These are phyloP conservation scores for Sanderia malayensis DNA, from an alignment of 30 jellyfish, hydroid and myxozoan genomes.

Conservation along the genomic window DNA sequence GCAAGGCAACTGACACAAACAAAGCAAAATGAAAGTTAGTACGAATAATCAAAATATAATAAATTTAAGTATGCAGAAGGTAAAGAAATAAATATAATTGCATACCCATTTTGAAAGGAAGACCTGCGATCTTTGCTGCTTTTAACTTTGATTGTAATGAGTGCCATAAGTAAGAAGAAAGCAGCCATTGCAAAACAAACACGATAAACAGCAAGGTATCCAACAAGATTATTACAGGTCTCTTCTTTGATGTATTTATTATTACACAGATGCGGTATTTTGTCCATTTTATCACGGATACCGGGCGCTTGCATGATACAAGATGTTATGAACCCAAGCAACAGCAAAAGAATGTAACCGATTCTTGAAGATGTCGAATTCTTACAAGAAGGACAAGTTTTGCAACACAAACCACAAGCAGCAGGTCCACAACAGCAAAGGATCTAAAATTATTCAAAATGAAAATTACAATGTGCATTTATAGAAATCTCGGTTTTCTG, in stretches of 20 bases:
- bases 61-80: no score
- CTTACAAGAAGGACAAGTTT: constrained; percentile 87
- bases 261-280: constrained; percentile 76
- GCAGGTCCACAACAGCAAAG: constrained; percentile 97
- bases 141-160: constrained; percentile 63
- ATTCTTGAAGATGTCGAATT: constrained; percentile 81
- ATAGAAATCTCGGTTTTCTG: no score
- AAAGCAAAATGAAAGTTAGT: no score
- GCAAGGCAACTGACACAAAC: no score
- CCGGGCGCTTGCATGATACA: constrained; percentile 92
- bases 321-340: constrained; percentile 75
- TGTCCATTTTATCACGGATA: constrained; percentile 69
- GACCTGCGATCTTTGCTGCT: constrained; percentile 89
- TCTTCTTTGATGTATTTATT: constrained; percentile 50
- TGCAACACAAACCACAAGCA: constrained; percentile 89
- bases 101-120: constrained; percentile 81
- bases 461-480: neutral
- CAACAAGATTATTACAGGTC: constrained; percentile 79
- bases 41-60: no score
- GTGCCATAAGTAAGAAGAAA: constrained; percentile 70
- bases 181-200: constrained; percentile 95
- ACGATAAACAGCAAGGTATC: constrained; percentile 89
- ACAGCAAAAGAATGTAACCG: constrained; percentile 66
- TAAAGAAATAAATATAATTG: no score
- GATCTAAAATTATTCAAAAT: constrained; percentile 34